Base-by-base conservation (phyloP, 2,113 vertebrate genomes). In the Alaudala cheleensis region DNA sequence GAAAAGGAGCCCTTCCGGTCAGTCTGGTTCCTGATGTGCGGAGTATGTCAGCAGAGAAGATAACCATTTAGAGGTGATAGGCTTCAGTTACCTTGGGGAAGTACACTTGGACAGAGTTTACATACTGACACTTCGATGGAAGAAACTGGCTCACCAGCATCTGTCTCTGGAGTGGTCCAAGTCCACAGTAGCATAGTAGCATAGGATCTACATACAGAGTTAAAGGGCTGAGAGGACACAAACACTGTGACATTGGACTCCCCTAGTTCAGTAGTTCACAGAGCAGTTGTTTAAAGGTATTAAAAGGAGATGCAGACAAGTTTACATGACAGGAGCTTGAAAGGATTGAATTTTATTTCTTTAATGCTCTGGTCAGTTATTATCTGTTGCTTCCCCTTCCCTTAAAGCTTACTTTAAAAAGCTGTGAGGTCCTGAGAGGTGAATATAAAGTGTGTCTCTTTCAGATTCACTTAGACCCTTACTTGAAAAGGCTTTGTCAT, bases 401-500 rank as follows among this genome's bases (percentile, higher is more conserved):
- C 42, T 88, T 53, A 45, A 31, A 78, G n/a, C 51, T 89, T 62
- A 7, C 50, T 87, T 80, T 0, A 70, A 74, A 86, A 85, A 54
- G 21, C 40, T 0, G 0, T 70, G 56, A 18, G 67, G 34, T 90
- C 37, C 64, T 83, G 67, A 86, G 88, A 88, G 44, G 67, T 86
- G 69, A 88, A 77, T 91, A 56, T 74, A 64, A 91, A 94, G 25
- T 53, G 40, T 51, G 7, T 73, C 28, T 86, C n/a, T 91, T 90
- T 81, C 67, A 88, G 67, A 83, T 67, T 81, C 47, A 16, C 45
- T 92, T 85, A 62, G 72, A 60, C 40, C 24, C 24, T 51, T 71
- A 40, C 47, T 92, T 90, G 81, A 93, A 95, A 94, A 93, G 95
- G 85, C 90, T 95, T 94, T 95, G 90, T 95, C 95, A 93, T 95